Conservation (phyloP, 2,888 invertebrate species). For the Erannis defoliaria region DNA sequence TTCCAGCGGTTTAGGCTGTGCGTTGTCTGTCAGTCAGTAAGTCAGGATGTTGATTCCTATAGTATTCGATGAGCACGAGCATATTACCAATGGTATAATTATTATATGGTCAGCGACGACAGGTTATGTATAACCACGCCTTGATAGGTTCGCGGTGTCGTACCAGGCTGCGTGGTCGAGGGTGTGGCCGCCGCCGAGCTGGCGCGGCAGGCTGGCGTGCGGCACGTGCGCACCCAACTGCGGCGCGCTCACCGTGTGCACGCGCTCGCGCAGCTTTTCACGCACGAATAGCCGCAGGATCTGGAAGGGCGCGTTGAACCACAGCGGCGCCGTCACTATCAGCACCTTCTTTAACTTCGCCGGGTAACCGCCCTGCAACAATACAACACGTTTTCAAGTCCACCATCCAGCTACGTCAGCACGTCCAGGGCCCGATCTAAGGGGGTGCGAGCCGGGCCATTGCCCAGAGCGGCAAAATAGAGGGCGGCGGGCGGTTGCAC, state of each 20-base stretch:
- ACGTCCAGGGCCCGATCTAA: too few relatives aligned
- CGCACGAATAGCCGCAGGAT: constrained; percentile 97
- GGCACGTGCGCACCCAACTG: constrained; percentile 97
- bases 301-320: constrained; percentile 99
- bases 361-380: constrained; percentile 96
- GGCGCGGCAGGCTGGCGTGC: constrained; percentile 93
- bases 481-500: too few relatives aligned
- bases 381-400: neutral
- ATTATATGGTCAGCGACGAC: too few relatives aligned
- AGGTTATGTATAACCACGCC: too few relatives aligned
- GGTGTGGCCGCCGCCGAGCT: constrained; percentile 95
- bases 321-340: constrained; percentile 98
- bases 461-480: too few relatives aligned
- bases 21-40: too few relatives aligned
- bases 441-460: too few relatives aligned
- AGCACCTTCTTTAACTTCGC: constrained; percentile 98
- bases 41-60: too few relatives aligned
- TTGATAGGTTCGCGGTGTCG: too few relatives aligned
- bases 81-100: too few relatives aligned
- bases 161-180: constrained; percentile 97
- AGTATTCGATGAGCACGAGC: too few relatives aligned
- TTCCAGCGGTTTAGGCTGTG: too few relatives aligned
- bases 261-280: constrained; percentile 97
- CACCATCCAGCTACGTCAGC: neutral
- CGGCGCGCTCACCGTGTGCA: constrained; percentile 97